Evolutionary conservation across 2,113 vertebrate genomes (phyloP), one percentile per base, ranked within the genome.

Genomic region (Triplophysa siluroides): DNA sequence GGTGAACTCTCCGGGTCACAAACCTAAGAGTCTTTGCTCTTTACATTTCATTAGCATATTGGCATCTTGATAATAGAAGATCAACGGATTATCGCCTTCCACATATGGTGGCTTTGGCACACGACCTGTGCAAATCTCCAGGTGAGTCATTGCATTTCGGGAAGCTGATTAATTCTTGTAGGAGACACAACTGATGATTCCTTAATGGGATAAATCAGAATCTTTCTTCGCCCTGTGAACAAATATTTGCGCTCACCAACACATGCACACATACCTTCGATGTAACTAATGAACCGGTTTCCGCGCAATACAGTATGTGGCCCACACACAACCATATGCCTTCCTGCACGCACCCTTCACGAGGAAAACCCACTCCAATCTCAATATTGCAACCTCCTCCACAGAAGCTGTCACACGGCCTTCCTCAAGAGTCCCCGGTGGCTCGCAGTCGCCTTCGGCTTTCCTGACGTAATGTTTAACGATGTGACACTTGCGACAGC

Each of bases 361-460:
- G 10, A 14, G 33, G 18, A 64, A 65, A 76, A 58, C 78, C 67
- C 82, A 77, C 78, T 64, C 62, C 13, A 52, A 47, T 78, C 74
- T 80, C 66, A 70, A 84, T 78, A 78, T 54, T 78, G 62, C 78
- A 70, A 66, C 78, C 81, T 73, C 84, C 84, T 83, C 81, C 81
- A 78, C 69, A 78, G 54, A 77, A 80, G 68, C 81, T 80, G 84
- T 83, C 81, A 80, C 52, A 26, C 24, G 16, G 45, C 73, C 19
- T 69, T 71, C 52, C 60, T 50, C 65, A 47, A 72, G 81, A 70
- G 62, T 78, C 83, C 68, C 64, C 43, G 66, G 54, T 33, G 73
- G 52, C 41, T 65, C 61, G 11, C 60, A 71, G 65, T 64, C 12
- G 14, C 66, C 66, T 12, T 72, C 64, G 26, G 76, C 69, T 23